Percentiles rank a stretch among this genome's conserved stretches.
These are phyloP conservation scores for Drosophila fulvimacula DNA, from an alignment of 2,888 invertebrate species.

Conservation along the genomic window DNA sequence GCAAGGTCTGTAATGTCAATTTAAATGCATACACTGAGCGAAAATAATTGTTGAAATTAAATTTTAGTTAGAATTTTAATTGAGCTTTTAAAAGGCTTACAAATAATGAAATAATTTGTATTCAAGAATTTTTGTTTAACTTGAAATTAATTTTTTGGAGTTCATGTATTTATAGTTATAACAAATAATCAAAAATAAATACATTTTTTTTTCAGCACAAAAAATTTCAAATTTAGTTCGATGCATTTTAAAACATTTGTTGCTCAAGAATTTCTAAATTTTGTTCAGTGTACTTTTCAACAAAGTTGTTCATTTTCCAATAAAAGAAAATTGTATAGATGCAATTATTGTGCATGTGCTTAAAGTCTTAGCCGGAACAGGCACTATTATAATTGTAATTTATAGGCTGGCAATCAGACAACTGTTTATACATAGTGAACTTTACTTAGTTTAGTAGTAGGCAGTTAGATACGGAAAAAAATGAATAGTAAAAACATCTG, in stretches of 20 bases:
- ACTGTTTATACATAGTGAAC: not conserved
- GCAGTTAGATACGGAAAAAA: not conserved
- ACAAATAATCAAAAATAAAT: no score
- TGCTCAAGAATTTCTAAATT: not conserved
- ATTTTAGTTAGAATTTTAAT: no score
- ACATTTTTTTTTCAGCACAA: no score
- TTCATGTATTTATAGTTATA: no score
- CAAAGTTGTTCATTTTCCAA: not conserved
- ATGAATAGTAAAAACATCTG: slow-evolving; percentile 29
- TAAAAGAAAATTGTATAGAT: not conserved
- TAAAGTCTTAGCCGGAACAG: not conserved
- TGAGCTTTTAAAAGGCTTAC: no score
- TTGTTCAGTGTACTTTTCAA: not conserved
- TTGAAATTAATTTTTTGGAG: no score
- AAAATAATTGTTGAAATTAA: not conserved
- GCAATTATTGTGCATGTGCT: slow-evolving; percentile 3
- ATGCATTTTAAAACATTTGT: no score
- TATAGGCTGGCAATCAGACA: not conserved
- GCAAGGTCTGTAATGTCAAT: not conserved
- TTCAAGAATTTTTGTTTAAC: no score
- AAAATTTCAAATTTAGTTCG: no score
- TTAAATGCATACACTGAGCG: not conserved
- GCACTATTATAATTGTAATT: slow-evolving; percentile 1
- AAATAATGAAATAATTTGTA: no score
- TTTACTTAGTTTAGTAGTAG: not conserved